Base-by-base conservation (phyloP, 1,140 invertebrate genomes). In the Macrobrachium nipponense region DNA sequence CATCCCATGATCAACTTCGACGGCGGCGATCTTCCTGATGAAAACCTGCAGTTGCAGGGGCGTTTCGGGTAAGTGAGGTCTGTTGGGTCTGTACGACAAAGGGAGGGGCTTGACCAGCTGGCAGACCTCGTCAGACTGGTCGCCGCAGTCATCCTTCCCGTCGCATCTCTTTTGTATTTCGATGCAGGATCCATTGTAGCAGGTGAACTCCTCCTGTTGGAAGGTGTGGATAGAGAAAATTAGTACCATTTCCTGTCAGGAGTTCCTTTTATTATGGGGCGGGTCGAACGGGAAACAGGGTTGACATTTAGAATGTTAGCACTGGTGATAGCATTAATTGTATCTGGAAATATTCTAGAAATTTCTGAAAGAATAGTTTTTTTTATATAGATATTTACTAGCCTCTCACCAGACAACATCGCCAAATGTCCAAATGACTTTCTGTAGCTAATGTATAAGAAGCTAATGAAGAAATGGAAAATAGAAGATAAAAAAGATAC, bases 71-170 rank as follows among this genome's bases (percentile, higher is more conserved):
- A 76, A 58, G 18, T 18, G 73, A 3, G 73, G 36, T n/a, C 73
- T 44, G 73, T 76, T 20, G 10, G 18, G 8, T 11, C 73, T 44
- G 73, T 76, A 76, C 5, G 73, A 76, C 44, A 20, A n/a, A 44
- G 73, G 44, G 0, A 76, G 73, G 10, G 73, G 73, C 44, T 20
- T 18, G 44, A 76, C 18, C 44, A 76, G 18, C 5, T n/a, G 12
- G 11, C 73, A 76, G 44, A 76, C 18, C 44, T 76, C 73, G 18
- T 76, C 73, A 10, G 73, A 76, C 44, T 76, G 18, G 44, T 76
- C 73, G 44, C 73, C 73, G n/a, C 73, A 76, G 73, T 76, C 73
- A 43, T 76, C 51, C 20, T 58, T 23, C 2, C 73, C 73, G n/a
- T 76, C 23, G 18, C 73, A 76, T 20, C 73, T 44, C 12, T 18